phyloP scores from a whole-genome alignment of 2,888 invertebrate species.

The Megamerina dolium region DNA sequence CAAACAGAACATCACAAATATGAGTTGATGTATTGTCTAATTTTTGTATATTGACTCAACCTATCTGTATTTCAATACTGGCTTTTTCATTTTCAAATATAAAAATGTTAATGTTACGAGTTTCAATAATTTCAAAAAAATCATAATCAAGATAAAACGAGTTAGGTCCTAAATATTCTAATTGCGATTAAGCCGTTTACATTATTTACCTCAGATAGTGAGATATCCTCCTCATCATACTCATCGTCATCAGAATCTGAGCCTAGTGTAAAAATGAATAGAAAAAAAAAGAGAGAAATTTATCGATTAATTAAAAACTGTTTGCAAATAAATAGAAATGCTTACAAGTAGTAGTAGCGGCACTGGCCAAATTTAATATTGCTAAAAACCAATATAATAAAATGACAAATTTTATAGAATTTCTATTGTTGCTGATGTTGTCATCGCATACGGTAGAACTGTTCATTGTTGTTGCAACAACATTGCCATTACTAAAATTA shows the following conservation, averaged over 20 bases:
- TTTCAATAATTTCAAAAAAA: too few relatives aligned
- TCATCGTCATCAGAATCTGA: conserved; percentile 54
- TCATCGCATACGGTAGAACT: conserved; percentile 1
- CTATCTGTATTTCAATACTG: background rate
- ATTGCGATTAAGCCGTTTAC: too few relatives aligned
- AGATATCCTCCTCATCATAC: conserved; percentile 56
- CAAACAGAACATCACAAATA: too few relatives aligned
- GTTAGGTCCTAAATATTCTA: too few relatives aligned
- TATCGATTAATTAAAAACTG: conserved; percentile 30
- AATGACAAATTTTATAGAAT: conserved; percentile 33
- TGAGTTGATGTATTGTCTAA: too few relatives aligned
- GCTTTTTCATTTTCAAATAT: background rate
- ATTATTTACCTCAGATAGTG: conserved; percentile 41
- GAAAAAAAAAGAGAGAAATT: conserved; percentile 32
- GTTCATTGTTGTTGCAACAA: conserved; percentile 3
- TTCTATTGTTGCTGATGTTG: conserved; percentile 10
- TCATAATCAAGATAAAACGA: too few relatives aligned
- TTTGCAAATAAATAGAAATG: conserved; percentile 22
- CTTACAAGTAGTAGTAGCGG: conserved; percentile 39
- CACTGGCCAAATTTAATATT: conserved; percentile 46
- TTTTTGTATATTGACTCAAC: too few relatives aligned
- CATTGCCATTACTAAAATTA: conserved; percentile 9
- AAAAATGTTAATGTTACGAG: too few relatives aligned
- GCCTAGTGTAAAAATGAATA: conserved; percentile 42
- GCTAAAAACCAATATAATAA: conserved; percentile 47